Conservation (phyloP, 2,888 invertebrate species). For the Epistrophella euchroma region DNA sequence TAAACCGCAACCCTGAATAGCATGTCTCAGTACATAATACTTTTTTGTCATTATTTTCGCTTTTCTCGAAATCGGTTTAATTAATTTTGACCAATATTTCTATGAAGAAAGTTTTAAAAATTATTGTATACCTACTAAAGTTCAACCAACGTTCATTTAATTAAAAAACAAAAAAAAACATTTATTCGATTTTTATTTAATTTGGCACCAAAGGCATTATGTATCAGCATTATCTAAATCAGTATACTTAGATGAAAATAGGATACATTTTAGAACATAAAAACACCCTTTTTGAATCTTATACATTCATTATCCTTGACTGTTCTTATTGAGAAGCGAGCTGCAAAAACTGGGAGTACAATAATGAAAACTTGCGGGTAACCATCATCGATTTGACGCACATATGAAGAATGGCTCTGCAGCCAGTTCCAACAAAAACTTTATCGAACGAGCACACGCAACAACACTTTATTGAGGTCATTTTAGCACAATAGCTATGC, state of each 20-base stretch:
- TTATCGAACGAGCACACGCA: constrained; percentile 53
- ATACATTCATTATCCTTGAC: constrained; percentile 69
- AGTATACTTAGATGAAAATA: neutral
- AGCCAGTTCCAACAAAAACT: constrained; percentile 17
- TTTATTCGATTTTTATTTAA: too few species aligned
- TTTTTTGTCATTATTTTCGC: too few species aligned
- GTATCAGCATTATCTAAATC: neutral
- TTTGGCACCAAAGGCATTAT: neutral
- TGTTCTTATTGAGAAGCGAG: constrained; percentile 32
- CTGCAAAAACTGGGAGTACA: constrained; percentile 11
- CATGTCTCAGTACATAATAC: too few species aligned
- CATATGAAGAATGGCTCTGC: neutral
- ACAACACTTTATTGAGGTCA: constrained; percentile 70
- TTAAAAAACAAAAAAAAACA: too few species aligned
- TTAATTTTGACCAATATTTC: too few species aligned
- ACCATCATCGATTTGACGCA: constrained; percentile 56
- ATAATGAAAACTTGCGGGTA: constrained; percentile 66
- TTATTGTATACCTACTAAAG: too few species aligned
- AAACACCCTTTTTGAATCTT: constrained; percentile 69
- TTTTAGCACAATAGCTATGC: constrained; percentile 63
- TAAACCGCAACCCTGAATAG: too few species aligned
- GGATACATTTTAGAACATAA: constrained; percentile 61
- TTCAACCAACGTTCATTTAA: too few species aligned
- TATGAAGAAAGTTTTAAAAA: too few species aligned
- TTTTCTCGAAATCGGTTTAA: too few species aligned